Percentiles rank a stretch among this genome's conserved stretches.
These are phyloP conservation scores for Octodon degus DNA, from an alignment of 2,113 vertebrate species.

Conservation along the genomic window DNA sequence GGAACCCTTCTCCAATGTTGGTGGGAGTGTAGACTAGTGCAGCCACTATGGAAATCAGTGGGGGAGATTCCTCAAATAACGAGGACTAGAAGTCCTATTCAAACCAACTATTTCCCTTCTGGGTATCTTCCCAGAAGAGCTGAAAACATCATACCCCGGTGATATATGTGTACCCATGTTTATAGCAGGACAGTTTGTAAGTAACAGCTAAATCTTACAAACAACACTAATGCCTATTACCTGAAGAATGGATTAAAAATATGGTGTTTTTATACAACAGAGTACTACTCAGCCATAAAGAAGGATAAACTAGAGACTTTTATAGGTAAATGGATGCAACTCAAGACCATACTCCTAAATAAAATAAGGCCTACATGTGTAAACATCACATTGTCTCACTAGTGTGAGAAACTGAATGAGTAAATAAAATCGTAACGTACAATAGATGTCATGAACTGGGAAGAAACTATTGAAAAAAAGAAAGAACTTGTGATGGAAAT, in stretches of 20 bases:
- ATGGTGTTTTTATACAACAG: background rate
- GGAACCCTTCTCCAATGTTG: background rate
- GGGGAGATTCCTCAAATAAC: background rate
- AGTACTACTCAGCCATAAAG: background rate
- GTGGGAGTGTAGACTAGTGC: background rate
- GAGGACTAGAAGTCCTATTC: background rate
- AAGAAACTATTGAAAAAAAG: background rate
- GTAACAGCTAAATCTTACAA: background rate
- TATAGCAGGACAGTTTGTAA: background rate
- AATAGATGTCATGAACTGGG: background rate
- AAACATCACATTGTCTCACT: background rate
- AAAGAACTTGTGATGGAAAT: background rate
- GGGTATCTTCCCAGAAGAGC: background rate
- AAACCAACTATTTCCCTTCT: background rate
- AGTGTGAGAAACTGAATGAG: background rate
- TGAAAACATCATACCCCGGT: background rate
- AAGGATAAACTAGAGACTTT: background rate
- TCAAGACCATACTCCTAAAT: background rate
- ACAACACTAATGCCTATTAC: background rate
- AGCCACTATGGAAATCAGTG: background rate
- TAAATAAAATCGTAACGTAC: background rate
- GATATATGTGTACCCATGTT: background rate
- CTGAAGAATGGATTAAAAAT: background rate
- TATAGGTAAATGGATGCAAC: background rate
- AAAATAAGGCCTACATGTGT: background rate